Evolutionary conservation across 1,140 invertebrate genomes (phyloP), one percentile per base, ranked within the genome.

Genomic region (Asbolus verrucosus): DNA sequence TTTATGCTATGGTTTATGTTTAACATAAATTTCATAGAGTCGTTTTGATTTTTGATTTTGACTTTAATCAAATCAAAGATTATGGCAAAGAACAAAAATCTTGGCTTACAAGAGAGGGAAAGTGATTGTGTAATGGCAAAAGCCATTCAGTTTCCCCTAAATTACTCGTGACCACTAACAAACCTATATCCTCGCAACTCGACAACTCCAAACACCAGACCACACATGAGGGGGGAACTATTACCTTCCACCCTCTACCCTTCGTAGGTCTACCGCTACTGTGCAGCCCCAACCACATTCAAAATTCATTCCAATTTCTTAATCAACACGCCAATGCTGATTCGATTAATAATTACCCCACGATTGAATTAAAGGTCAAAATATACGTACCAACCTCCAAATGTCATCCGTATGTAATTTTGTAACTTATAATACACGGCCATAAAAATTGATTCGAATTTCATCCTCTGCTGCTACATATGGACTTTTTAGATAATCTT

Each of bases 91-190:
- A 6, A 24, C 2, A 59, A 24, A 59, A 59, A 24, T 59, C 16
- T 46, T 67, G 30, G 15, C 9, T 24, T 59, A 15, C 16, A 14
- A n/a, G 27, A 24, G 38, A 46, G 54, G 67, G 61, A 63, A 63
- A 63, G 61, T 63, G 61, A 63, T 63, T 63, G 61, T 63, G 39
- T 63, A 41, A 63, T 63, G 38, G 31, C 61, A 63, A 62, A 59
- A 63, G 31, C 43, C 41, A 66, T 66, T 61, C 43, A 65, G 27
- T 73, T 54, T 75, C 74, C 74, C 74, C 72, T 75, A 75, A 75
- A 75, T 75, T 75, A 75, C 74, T 75, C 59, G 74, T 73, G 69
- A 71, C 74, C 74, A 75, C 74, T 75, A 75, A 75, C 74, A 73
- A 71, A 75, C 72, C 72, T 67, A 71, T 71, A 66, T 65, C 54